A percentile compares a stretch with the other conserved stretches of the same genome.
Conservation (phyloP, 2,797 vertebrate species). For the Vespertilio murinus region DNA sequence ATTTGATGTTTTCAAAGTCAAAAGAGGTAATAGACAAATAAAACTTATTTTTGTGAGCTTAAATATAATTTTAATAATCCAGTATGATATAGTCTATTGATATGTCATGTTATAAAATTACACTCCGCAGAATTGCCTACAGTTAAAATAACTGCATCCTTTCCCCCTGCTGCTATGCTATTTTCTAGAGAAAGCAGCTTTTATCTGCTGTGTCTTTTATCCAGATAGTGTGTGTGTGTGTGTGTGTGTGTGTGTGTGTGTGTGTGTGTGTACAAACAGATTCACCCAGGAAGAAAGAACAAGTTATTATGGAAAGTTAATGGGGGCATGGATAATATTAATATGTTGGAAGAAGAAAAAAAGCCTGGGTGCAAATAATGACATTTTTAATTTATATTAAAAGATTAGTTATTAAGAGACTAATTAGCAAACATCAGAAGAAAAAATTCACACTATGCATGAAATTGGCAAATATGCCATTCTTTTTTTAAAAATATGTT, state of each 20-base stretch:
- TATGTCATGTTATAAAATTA: not conserved
- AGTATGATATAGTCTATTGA: not conserved
- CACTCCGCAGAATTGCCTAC: not conserved
- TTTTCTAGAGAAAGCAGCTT: not conserved
- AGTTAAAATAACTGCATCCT: not conserved
- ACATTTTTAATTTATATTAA: not conserved
- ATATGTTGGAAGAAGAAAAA: not conserved
- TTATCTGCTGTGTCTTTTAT: not conserved
- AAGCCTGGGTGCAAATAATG: not conserved
- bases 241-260: not conserved
- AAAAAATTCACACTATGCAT: not conserved
- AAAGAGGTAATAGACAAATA: not conserved
- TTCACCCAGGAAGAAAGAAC: not conserved
- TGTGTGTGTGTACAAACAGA: not conserved
- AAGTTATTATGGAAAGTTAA: slow-evolving; percentile 32
- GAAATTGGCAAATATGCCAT: not conserved
- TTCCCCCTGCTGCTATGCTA: not conserved
- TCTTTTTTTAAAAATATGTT: not conserved
- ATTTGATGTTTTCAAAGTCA: not conserved
- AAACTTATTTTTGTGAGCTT: not conserved
- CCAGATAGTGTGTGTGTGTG: not conserved
- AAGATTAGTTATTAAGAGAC: not conserved
- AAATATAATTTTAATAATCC: not conserved
- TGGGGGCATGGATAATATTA: not conserved
- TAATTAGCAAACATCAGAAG: not conserved